Base-by-base conservation (phyloP, 2,888 invertebrate species). In the Dermolepida albohirtum region DNA sequence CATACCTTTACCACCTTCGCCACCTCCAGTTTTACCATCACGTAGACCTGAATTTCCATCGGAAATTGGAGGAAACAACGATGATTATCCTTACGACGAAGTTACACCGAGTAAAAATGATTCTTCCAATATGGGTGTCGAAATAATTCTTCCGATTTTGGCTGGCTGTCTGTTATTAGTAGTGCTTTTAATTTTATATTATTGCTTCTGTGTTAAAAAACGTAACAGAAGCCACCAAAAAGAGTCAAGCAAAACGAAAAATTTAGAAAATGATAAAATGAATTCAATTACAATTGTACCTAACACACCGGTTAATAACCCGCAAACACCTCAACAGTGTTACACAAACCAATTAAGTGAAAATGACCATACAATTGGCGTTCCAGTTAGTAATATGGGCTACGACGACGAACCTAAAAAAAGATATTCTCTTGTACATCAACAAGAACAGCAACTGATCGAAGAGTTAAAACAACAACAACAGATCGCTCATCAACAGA, bases 1-100 rank as follows among this genome's bases (percentile, higher is more conserved):
- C 66, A 84, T 88, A 0, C 85, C 86, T 0, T 83, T 84, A 4
- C 86, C 87, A 1, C 85, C 85, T 17, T 85, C 85, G 22, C 85
- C 85, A 12, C 83, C 86, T n/a, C 85, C 86, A 0, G 80, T 83
- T 6, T 78, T 82, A 8, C 83, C 85, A 47, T 82, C 81, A 1
- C 80, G 77, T 40, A 76, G 78, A 7, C 77, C 80, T 7, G 80
- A 81, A 50, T 62, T 62, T 29, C 59, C 59, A 16, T 81, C 82
- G 59, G 78, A 79, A 22, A 73, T 79, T 2, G 79, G 81, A 6
- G 84, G 83, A 83, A 82, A 84, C 1, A 74, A 77, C 50, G 74
- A 79, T 22, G 76, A 78, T 17, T 81, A 81, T 67, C 75, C 77
- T 1, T 76, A 76, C 4, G 80, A 78, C 44, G 67, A 68, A 49